phyloP scores from a whole-genome alignment of 2,113 vertebrate genomes.

The Bombycilla garrulus region DNA sequence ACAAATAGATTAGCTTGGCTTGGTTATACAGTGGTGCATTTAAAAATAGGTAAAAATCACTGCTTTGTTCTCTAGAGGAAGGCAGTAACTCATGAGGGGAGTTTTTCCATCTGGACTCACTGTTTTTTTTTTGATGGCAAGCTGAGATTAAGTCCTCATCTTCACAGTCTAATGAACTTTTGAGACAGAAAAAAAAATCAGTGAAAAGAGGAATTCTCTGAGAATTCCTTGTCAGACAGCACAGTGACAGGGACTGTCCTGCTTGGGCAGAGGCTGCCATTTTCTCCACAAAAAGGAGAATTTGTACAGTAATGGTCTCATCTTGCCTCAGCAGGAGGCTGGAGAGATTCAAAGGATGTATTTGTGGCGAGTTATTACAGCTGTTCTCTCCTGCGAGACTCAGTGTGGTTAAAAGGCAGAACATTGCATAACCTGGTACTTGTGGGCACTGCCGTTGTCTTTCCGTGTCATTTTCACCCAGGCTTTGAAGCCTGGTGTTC shows the following conservation, averaged over 20 bases:
- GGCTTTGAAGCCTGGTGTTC: background rate
- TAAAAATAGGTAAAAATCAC: background rate
- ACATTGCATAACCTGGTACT: background rate
- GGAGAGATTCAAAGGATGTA: background rate
- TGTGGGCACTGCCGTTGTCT: background rate
- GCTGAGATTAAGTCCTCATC: background rate
- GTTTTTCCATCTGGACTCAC: background rate
- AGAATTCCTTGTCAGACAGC: background rate
- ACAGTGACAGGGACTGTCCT: background rate
- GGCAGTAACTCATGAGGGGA: background rate
- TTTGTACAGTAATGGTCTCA: background rate
- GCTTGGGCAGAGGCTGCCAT: background rate
- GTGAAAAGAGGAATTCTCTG: background rate
- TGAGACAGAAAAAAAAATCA: background rate
- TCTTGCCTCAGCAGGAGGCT: background rate
- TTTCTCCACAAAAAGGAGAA: background rate
- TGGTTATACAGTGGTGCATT: background rate
- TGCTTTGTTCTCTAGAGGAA: background rate
- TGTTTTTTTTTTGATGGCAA: background rate
- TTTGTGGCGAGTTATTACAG: background rate
- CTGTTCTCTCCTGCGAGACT: background rate
- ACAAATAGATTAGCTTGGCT: background rate
- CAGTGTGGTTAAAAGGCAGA: background rate
- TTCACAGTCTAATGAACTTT: background rate
- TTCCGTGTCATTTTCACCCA: background rate